These are phyloP conservation scores for Crematogaster levior DNA, from an alignment of 2,888 invertebrate species.

Conservation along the genomic window DNA sequence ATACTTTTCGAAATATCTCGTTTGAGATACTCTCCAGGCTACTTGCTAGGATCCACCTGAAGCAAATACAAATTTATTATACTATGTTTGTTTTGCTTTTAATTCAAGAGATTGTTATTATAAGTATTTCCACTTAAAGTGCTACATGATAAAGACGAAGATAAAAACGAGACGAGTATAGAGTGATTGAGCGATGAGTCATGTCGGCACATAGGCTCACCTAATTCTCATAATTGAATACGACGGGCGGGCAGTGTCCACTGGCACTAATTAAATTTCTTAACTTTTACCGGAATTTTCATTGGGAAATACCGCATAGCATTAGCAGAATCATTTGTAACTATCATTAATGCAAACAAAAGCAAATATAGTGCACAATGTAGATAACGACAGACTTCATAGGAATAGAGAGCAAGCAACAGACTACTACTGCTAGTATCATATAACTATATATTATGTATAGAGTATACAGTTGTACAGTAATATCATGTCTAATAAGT, in stretches of 20 bases:
- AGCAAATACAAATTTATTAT: slow-evolving; percentile 79
- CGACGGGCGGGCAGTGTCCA: slow-evolving; percentile 50
- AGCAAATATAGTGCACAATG: slow-evolving; percentile 55
- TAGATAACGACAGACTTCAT: slow-evolving; percentile 43
- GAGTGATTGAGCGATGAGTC: slow-evolving; percentile 71
- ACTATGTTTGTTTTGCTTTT: slow-evolving; percentile 51
- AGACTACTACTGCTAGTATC: slow-evolving; percentile 60
- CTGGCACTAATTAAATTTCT: slow-evolving; percentile 11
- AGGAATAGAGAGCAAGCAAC: slow-evolving; percentile 64
- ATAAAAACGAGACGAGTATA: slow-evolving; percentile 48
- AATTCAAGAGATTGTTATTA: neutral
- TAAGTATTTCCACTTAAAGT: slow-evolving; percentile 15
- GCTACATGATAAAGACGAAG: slow-evolving; percentile 12
- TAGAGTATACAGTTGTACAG: slow-evolving; percentile 32
- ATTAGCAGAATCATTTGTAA: slow-evolving; percentile 40
- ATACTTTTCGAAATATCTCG: slow-evolving; percentile 55
- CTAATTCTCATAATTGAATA: slow-evolving; percentile 66
- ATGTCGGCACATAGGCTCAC: slow-evolving; percentile 56
- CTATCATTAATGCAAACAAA: slow-evolving; percentile 46
- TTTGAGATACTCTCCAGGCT: slow-evolving; percentile 62
- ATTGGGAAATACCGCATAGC: neutral
- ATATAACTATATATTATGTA: slow-evolving; percentile 47
- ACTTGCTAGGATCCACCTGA: slow-evolving; percentile 81
- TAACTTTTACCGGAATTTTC: slow-evolving; percentile 5
- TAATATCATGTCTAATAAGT: slow-evolving; percentile 40